phyloP scores from a whole-genome alignment of 2,113 vertebrate genomes.

The Corapipo altera region DNA sequence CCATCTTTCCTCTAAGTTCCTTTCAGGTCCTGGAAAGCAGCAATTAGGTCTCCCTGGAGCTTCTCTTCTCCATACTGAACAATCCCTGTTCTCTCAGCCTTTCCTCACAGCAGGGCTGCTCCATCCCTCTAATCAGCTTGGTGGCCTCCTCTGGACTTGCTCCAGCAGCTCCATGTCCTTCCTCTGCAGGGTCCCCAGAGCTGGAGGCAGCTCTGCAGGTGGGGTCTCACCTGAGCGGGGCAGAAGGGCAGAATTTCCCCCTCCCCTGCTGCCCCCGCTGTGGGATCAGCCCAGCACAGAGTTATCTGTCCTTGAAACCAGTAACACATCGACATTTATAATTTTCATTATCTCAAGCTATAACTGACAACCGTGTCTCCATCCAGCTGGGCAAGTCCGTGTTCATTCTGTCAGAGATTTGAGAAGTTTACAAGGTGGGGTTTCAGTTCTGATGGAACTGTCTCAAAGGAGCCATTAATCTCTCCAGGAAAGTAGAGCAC shows the following conservation, averaged over 20 bases:
- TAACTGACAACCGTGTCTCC: not conserved
- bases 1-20: not conserved
- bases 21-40: not conserved
- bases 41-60: not conserved
- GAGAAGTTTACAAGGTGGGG: not conserved
- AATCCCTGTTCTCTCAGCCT: not conserved
- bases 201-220: not conserved
- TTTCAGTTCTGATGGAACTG: not conserved
- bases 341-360: not conserved
- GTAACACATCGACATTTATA: not conserved
- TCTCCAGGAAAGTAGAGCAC: not conserved
- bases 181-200: not conserved
- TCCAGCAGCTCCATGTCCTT: not conserved
- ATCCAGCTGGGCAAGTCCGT: not conserved
- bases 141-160: not conserved
- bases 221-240: not conserved
- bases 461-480: not conserved
- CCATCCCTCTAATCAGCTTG: not conserved
- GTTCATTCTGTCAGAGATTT: not conserved
- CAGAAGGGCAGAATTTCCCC: not conserved
- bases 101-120: not conserved
- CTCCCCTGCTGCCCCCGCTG: not conserved
- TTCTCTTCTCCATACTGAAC: not conserved
- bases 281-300: not conserved
- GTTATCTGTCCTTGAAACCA: not conserved